Evolutionary conservation across 2,113 vertebrate genomes (phyloP).

Genomic region (Turdus rufiventris): DNA sequence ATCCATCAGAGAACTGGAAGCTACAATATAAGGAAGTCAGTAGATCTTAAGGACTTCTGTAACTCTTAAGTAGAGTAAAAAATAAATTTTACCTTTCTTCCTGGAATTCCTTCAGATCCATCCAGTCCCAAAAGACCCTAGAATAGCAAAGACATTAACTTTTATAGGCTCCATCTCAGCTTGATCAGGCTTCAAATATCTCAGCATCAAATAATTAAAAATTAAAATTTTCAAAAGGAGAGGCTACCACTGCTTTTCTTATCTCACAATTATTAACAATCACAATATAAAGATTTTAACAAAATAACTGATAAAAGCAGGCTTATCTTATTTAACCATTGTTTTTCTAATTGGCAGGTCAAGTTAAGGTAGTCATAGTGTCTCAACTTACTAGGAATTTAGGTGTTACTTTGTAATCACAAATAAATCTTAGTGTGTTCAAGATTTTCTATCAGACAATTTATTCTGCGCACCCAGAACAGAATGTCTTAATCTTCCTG

Average conservation of each 20-base stretch:
- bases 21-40: not conserved
- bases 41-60: not conserved
- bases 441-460: not conserved
- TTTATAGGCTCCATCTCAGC: not conserved
- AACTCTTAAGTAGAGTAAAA: not conserved
- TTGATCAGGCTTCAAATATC: not conserved
- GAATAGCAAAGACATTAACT: not conserved
- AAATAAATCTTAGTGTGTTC: not conserved
- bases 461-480: not conserved
- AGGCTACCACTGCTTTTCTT: not conserved
- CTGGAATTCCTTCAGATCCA: slow-evolving; percentile 76
- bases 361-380: not conserved
- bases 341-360: not conserved
- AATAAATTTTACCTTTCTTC: slow-evolving; percentile 74
- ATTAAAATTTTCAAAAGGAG: not conserved
- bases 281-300: not conserved
- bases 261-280: not conserved
- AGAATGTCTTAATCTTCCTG: not conserved
- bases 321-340: not conserved
- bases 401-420: not conserved
- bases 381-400: not conserved
- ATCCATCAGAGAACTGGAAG: not conserved
- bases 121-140: slow-evolving; percentile 85
- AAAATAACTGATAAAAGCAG: not conserved
- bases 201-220: not conserved